Base-by-base conservation (phyloP, 2,888 invertebrate genomes). In the Tupiocoris notatus region DNA sequence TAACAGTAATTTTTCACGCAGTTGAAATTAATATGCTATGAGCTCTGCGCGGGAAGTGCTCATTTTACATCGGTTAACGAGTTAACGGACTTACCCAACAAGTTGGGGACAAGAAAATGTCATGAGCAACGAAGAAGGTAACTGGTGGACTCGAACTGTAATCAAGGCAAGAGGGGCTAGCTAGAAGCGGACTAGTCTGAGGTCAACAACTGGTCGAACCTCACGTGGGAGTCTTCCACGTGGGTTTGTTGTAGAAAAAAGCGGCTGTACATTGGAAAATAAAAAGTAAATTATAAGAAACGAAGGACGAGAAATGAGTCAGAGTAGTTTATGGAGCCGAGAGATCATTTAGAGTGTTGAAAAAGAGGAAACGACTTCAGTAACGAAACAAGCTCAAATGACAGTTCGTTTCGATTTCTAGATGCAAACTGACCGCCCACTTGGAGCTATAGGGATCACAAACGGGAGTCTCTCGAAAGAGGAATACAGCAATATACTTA, bases 171-270 rank as follows among this genome's bases (percentile, higher is more conserved):
- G 3, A 39, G 39, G 39, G 39, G 39, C 39, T 39, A 39, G n/a
- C n/a, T 39, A 39, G 39, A 39, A 39, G n/a, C n/a, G n/a, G 39
- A 39, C 39, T 39, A 59, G 59, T 18, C 17, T 70, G 70, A 70
- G 70, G 70, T 70, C 70, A 70, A 70, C 70, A 70, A 70, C 70
- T 70, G 70, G 58, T 70, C 54, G 17, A 59, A 20, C 24, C 70
- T 70, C 61, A 59, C 70, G 70, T 70, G 70, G 70, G 67, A 67
- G 67, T 58, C 70, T 24, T 24, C 22, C 70, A 70, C 70, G 70
- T 70, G 70, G 70, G 70, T 70, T 70, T 70, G 39, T 39, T 39
- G 39, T 39, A 39, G 39, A 39, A 39, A 39, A n/a, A 39, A 39
- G 39, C 12, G 39, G 39, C 39, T 39, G 39, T 39, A 3, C 39